phyloP scores from a whole-genome alignment of 2,113 vertebrate species.

The Amphiprion percula region DNA sequence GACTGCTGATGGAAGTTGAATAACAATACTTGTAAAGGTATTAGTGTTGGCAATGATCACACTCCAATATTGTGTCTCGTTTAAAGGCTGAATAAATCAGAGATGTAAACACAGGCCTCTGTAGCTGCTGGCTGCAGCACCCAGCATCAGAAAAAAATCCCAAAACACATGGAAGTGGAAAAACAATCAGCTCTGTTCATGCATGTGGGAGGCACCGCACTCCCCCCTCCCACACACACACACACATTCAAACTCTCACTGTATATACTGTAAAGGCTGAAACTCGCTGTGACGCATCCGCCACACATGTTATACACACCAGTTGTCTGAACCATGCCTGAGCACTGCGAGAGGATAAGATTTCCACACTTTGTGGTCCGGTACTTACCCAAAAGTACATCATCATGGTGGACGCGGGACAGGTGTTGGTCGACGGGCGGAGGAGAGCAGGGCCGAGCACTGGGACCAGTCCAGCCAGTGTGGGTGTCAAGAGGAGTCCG shows the following conservation, averaged over 20 bases:
- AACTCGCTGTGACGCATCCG: conserved; percentile 23
- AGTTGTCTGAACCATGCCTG: background rate
- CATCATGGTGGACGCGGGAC: conserved; percentile 81
- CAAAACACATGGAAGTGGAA: conserved; percentile 63
- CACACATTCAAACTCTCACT: conserved; percentile 8
- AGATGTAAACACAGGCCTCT: conserved; percentile 59
- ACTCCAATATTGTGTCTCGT: conserved; percentile 8
- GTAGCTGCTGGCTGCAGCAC: conserved; percentile 42
- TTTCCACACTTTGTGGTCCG: conserved; percentile 28
- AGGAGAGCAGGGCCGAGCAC: conserved; percentile 52
- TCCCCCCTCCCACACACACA: background rate
- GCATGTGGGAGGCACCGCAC: conserved; percentile 56
- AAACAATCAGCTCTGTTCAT: conserved; percentile 65
- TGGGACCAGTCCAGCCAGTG: conserved; percentile 71
- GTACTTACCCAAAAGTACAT: conserved; percentile 89
- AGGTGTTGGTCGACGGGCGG: conserved; percentile 54
- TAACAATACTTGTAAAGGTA: conserved; percentile 25
- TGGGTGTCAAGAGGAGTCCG: conserved; percentile 61
- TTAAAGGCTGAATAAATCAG: conserved; percentile 49
- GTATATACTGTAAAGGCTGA: conserved; percentile 19
- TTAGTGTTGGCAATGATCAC: conserved; percentile 25
- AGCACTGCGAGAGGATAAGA: background rate
- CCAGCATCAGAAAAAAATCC: conserved; percentile 36
- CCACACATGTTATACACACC: conserved; percentile 22
- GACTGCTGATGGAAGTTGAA: conserved; percentile 33